Evolutionary conservation across 2,797 vertebrate genomes (phyloP).

Genomic region (Heteromormyrus szaboi): DNA sequence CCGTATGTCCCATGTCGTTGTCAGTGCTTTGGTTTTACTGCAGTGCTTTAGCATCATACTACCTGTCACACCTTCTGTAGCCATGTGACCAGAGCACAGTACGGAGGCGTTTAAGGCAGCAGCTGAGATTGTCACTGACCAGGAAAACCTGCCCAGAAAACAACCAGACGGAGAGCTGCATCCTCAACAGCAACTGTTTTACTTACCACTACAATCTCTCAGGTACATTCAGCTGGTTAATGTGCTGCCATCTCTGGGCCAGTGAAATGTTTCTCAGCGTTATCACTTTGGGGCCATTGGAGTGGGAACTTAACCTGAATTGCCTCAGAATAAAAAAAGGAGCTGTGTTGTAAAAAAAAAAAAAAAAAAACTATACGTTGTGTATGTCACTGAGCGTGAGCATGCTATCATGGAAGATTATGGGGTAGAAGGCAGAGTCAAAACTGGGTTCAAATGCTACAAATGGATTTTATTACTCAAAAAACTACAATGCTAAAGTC

Average conservation of each 20-base stretch:
- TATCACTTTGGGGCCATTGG: neutral
- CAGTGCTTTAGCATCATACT: neutral
- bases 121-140: conserved; percentile 66
- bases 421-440: neutral
- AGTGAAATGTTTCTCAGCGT: neutral
- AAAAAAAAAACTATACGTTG: neutral
- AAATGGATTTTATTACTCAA: conserved; percentile 1
- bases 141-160: conserved; percentile 70
- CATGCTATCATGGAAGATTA: neutral
- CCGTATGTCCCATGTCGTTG: neutral
- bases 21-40: neutral
- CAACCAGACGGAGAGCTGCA: conserved; percentile 74
- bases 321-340: neutral
- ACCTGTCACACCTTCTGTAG: conserved; percentile 48
- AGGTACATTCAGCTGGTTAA: conserved; percentile 57
- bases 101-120: conserved; percentile 71
- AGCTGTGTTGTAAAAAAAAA: neutral
- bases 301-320: neutral
- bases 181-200: conserved; percentile 86
- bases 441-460: neutral
- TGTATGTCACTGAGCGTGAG: neutral
- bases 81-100: conserved; percentile 65
- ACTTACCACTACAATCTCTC: conserved; percentile 80
- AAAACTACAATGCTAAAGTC: neutral
- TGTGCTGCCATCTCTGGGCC: neutral